Evolutionary conservation across 2,888 invertebrate genomes (phyloP).

Genomic region (Onthophagus sagittarius): DNA sequence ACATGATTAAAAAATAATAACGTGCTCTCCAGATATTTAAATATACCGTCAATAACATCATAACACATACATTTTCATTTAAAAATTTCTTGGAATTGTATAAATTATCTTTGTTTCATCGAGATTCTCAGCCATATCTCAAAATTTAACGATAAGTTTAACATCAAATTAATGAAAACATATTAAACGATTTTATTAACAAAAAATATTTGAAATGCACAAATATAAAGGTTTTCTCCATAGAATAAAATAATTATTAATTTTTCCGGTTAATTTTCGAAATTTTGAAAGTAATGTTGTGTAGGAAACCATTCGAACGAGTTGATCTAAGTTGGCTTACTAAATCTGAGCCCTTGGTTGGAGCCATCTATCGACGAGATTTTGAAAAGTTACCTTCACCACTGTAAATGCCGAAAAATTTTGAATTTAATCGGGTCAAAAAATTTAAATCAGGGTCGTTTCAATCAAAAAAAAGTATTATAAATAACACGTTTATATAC

Average conservation of each 20-base stretch:
- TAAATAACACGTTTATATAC: slow-evolving; percentile 3
- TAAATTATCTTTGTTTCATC: no score
- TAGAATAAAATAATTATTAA: not conserved
- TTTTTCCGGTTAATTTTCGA: not conserved
- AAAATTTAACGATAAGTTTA: no score
- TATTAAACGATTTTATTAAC: not conserved
- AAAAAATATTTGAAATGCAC: not conserved
- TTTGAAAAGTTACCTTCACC: slow-evolving; percentile 12
- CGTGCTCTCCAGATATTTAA: no score
- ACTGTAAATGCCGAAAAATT: not conserved
- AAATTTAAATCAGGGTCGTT: not conserved
- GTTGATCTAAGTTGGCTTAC: slow-evolving; percentile 24
- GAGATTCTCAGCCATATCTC: no score
- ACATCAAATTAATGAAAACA: not conserved
- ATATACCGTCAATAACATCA: no score
- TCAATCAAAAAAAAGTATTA: not conserved
- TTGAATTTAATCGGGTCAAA: not conserved
- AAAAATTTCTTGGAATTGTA: no score
- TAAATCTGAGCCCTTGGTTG: slow-evolving; percentile 39
- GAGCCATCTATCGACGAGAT: slow-evolving; percentile 26
- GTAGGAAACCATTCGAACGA: not conserved
- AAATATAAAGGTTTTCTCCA: not conserved
- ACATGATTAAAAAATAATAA: no score
- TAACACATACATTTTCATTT: no score
- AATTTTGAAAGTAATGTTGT: not conserved